Evolutionary conservation across 2,113 vertebrate genomes (phyloP), one percentile per base, ranked within the genome.

Genomic region (Oreochromis niloticus): DNA sequence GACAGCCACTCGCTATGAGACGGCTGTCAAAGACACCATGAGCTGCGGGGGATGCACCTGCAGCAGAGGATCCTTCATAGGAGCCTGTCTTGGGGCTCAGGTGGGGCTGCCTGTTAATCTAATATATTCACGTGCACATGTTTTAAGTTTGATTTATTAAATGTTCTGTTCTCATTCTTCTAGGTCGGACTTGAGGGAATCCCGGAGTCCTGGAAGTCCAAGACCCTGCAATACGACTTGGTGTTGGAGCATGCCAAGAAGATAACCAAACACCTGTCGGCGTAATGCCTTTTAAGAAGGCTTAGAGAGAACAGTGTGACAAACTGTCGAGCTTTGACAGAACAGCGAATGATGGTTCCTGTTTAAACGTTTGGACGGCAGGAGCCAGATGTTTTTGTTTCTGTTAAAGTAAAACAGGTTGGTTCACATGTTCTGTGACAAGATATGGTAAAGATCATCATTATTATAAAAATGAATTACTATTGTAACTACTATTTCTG

Each of bases 61-160:
- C 82, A 97, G 96, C 89, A 92, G 96, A 89, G 93, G 93, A 30
- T 96, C 96, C 83, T 96, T 97, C 85, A 95, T 96, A 4, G 95
- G 96, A 41, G 96, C 96, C 41, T 96, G 96, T 87, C 83, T 96
- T 7, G 96, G 96, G 10, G 96, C 96, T 90, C 96, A 96, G 96
- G 96, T 96, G 89, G 4, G 41, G 84, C 19, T 24, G 3, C n/a
- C 22, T 30, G 22, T n/a, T 66, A 6, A 82, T 50, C 13, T 75
- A 4, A 54, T 46, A 13, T 24, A 32, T 80, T 59, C 14, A 27
- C 1, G 1, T 36, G 19, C 4, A 17, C 12, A 2, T 54, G 12
- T 59, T 36, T 8, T 48, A 11, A 9, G 8, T 32, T 0, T 61
- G 22, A 16, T 52, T 82, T 54, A 11, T 55, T 1, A 84, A 75